Base-by-base conservation (phyloP, 1,140 invertebrate species). In the Stenopsyche tienmushanensis region DNA sequence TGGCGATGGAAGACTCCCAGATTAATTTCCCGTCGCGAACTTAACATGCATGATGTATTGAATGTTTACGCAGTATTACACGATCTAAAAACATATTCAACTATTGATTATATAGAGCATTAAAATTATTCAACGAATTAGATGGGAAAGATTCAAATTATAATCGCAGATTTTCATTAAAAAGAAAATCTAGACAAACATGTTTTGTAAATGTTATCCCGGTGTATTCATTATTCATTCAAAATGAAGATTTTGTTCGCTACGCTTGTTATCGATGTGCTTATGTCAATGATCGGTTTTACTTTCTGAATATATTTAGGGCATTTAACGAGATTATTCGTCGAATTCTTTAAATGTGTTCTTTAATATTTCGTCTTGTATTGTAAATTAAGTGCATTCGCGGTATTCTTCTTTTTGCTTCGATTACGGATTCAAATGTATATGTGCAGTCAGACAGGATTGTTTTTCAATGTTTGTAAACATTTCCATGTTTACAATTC, bases 131-230 rank as follows among this genome's bases (percentile, higher is more conserved):
- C n/a, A n/a, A n/a, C n/a, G n/a, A n/a, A n/a, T n/a, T n/a, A n/a
- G n/a, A n/a, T n/a, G n/a, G n/a, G n/a, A n/a, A n/a, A n/a, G n/a
- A n/a, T n/a, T n/a, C n/a, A n/a, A n/a, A 52, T 52, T 25, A 52
- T 17, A 25, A 13, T 52, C 9, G n/a, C 49, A 52, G 18, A 25
- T 25, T 52, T 25, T 52, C 13, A 52, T 52, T 25, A 25, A 3
- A 25, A 25, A 13, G 23, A 54, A 54, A 54, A 52, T 25, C 24
- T 25, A 25, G 25, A 54, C 21, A 54, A 54, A 54, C 52, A 54
- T 54, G 52, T 54, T 54, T 54, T 54, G 52, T 54, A 34, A 34
- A 29, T 52, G 13, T 24, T 52, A 54, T 34, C 25, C 20, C 18
- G 45, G 13, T 17, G 24, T 18, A 54, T 54, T 34, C n/a, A 34